Percentiles rank a stretch among this genome's conserved stretches.
Conservation (phyloP, 2,888 invertebrate genomes). For the Strigamia maritima region DNA sequence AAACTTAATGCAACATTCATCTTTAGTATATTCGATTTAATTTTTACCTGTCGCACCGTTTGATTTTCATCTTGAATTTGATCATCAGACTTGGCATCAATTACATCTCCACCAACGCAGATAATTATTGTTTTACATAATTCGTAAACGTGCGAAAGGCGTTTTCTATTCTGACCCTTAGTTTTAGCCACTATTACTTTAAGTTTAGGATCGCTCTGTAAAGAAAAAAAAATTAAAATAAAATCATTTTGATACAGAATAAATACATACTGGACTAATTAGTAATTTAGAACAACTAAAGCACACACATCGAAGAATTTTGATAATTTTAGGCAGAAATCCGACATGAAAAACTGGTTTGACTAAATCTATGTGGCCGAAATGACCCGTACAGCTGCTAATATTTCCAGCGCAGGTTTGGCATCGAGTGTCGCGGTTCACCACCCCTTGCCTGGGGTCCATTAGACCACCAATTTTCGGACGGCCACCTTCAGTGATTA, state of each 20-base stretch:
- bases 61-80: slow-evolving; percentile 46
- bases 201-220: slow-evolving; percentile 67
- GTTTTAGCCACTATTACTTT: slow-evolving; percentile 93
- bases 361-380: slow-evolving; percentile 96
- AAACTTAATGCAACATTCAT: not conserved
- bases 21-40: not conserved
- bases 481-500: slow-evolving; percentile 97
- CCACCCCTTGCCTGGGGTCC: slow-evolving; percentile 98
- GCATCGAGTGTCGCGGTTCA: slow-evolving; percentile 87
- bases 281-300: slow-evolving; percentile 97
- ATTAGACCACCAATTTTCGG: slow-evolving; percentile 97
- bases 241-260: not conserved
- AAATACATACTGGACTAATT: slow-evolving; percentile 79
- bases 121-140: slow-evolving; percentile 96
- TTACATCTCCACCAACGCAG: slow-evolving; percentile 97
- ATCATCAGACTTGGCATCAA: slow-evolving; percentile 73
- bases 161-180: slow-evolving; percentile 90
- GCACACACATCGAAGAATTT: slow-evolving; percentile 94
- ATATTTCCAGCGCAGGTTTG: slow-evolving; percentile 95
- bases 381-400: slow-evolving; percentile 99
- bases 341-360: slow-evolving; percentile 99
- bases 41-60: slow-evolving; percentile 44
- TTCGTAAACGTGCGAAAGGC: slow-evolving; percentile 93
- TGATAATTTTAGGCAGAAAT: slow-evolving; percentile 94
- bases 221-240: not conserved